Percentiles rank a stretch among this genome's conserved stretches.
These are phyloP conservation scores for Alcedo quadribrachys DNA, from an alignment of 2,797 vertebrate genomes.

Conservation along the genomic window DNA sequence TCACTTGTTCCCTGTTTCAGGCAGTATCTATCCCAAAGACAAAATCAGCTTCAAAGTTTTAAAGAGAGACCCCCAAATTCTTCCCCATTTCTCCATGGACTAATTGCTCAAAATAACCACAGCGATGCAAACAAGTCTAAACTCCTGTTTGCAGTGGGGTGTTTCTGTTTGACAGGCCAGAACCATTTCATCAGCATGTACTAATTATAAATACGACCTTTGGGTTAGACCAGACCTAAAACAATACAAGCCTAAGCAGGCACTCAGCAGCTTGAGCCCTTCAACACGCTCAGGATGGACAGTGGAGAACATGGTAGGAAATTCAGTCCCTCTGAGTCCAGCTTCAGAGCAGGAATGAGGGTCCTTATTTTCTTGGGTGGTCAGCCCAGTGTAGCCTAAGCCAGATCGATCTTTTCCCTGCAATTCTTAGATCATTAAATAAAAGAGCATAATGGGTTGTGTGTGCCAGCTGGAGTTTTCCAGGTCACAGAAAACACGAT, in stretches of 20 bases:
- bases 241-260: background rate
- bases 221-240: slow-evolving; percentile 17
- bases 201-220: slow-evolving; percentile 30
- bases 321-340: background rate
- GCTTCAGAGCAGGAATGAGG: background rate
- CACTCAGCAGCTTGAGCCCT: background rate
- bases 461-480: slow-evolving; percentile 37
- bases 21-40: background rate
- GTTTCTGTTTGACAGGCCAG: slow-evolving; percentile 28
- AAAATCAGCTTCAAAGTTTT: background rate
- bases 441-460: background rate
- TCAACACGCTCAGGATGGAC: background rate
- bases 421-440: background rate
- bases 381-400: accelerated
- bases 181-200: background rate
- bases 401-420: accelerated
- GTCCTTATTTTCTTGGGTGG: background rate
- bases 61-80: background rate
- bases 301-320: accelerated
- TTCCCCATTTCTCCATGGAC: background rate
- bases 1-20: background rate
- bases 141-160: slow-evolving; percentile 32
- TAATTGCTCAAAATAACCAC: background rate
- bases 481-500: background rate
- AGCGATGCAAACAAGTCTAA: slow-evolving; percentile 37